Conservation (phyloP, 2,888 invertebrate genomes). For the Margaritifera margaritifera region DNA sequence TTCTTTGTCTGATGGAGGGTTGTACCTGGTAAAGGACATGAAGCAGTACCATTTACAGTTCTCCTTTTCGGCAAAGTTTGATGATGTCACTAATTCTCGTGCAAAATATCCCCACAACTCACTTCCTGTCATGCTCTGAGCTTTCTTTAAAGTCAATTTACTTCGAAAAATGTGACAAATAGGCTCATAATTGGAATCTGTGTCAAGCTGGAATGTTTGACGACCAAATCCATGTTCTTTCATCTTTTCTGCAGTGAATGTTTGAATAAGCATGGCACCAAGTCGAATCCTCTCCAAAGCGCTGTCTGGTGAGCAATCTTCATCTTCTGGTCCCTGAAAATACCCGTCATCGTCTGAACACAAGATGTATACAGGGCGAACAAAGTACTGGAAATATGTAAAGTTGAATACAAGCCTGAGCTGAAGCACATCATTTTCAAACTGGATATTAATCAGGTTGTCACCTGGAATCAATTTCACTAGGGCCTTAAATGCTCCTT, state of each 20-base stretch:
- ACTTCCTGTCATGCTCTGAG: slow-evolving; percentile 79
- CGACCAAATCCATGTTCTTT: slow-evolving; percentile 84
- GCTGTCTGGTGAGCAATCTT: slow-evolving; percentile 81
- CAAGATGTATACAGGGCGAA: slow-evolving; percentile 86
- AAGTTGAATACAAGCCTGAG: slow-evolving; percentile 51
- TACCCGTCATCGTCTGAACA: slow-evolving; percentile 86
- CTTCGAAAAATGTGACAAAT: slow-evolving; percentile 85
- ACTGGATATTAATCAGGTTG: slow-evolving; percentile 80
- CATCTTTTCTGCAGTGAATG: slow-evolving; percentile 89
- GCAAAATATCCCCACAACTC: slow-evolving; percentile 90
- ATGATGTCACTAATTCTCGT: slow-evolving; percentile 85
- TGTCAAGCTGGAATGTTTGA: slow-evolving; percentile 87
- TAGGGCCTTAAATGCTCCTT: slow-evolving; percentile 82
- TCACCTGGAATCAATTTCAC: slow-evolving; percentile 79
- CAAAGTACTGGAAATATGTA: slow-evolving; percentile 74
- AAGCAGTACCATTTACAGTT: slow-evolving; percentile 89
- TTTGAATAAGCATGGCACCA: slow-evolving; percentile 86
- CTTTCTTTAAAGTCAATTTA: slow-evolving; percentile 81
- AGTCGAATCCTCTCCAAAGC: slow-evolving; percentile 85
- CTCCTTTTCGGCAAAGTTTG: slow-evolving; percentile 73
- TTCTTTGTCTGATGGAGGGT: slow-evolving; percentile 77
- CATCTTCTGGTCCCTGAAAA: slow-evolving; percentile 81
- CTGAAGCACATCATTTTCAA: slow-evolving; percentile 52
- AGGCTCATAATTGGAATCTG: slow-evolving; percentile 75
- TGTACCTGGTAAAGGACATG: slow-evolving; percentile 88